Base-by-base conservation (phyloP, 2,888 invertebrate species). In the Ptilodon capucinus region DNA sequence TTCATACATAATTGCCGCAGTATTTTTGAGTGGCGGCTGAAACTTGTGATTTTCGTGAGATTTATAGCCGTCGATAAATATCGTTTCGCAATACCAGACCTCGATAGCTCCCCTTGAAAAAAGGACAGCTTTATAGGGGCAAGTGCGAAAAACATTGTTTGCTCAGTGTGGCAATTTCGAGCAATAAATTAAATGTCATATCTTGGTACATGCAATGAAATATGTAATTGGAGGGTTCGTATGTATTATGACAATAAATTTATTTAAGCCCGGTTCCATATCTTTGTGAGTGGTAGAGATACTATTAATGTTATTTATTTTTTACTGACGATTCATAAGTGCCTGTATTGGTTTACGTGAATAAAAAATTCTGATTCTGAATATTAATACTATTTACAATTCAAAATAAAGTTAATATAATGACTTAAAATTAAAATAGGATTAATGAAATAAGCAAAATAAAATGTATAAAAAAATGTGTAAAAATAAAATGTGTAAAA, bases 21-120 rank as follows among this genome's bases (percentile, higher is more conserved):
- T 8, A 17, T 35, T 35, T 30, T 35, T 17, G 17, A 17, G 35
- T 35, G 11, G 17, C 2, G 17, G 9, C 17, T 35, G 17, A 14
- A 17, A 17, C 17, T 35, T 14, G 16, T 35, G 17, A 35, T 16
- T 16, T 35, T 58, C 46, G 50, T 32, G 28, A 60, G 60, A 70
- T 71, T 67, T 63, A 74, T 65, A 46, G 51, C 48, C 42, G 30
- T 42, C 49, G 55, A 63, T 72, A 59, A 59, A 51, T 51, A 41
- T 42, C 41, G 47, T 66, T 63, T 59, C 48, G 63, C 54, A 65
- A 69, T 48, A 44, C 21, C 53, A 60, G 60, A 46, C 50, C 34
- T 44, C 45, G 28, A 48, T 54, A 46, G 48, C 42, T 42, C 30
- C 34, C 36, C 57, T 52, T 51, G 54, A 57, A 54, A 45, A 57